Base-by-base conservation (phyloP, 2,113 vertebrate genomes). In the Austrofundulus limnaeus region DNA sequence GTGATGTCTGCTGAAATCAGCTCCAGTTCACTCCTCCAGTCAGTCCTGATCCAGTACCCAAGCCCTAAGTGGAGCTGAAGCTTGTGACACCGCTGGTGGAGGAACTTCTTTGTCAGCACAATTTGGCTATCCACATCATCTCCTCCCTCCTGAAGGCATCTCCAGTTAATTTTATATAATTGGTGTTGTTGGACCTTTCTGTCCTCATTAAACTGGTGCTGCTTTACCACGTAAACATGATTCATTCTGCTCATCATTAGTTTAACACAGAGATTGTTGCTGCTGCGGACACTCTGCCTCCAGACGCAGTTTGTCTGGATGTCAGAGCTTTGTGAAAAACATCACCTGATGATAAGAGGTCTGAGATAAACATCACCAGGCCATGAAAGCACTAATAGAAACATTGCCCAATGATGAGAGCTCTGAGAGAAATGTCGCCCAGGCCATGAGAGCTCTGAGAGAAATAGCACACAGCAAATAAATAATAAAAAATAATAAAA, bases 131-230 rank as follows among this genome's bases (percentile, higher is more conserved):
- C 17, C 15, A 17, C 42, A 45, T 45, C 42, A 10, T 15, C 15
- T 3, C 16, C 45, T 17, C 48, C 11, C 28, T 38, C 73, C 55
- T 2, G 11, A 45, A 73, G 78, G 62, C 75, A 61, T 81, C 78
- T 61, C 56, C 23, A 24, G 81, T 70, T 84, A 84, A 85, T 83
- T 84, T 85, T 87, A 85, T 81, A 65, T 78, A 80, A 81, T 66
- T 52, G 76, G 75, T 70, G 78, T 79, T 75, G 69, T 75, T 72
- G 71, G 63, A 72, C 48, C 60, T 68, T 85, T 88, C 80, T 74
- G 48, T 82, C 71, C 78, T 85, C 71, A 74, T 86, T 80, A 83
- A 54, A 43, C 65, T 34, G 31, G 54, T 63, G n/a, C 17, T 45
- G 52, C 61, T 72, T 73, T 16, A 47, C 73, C 53, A 74, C 65